Base-by-base conservation (phyloP, 2,113 vertebrate genomes). In the Thinocorus orbignyianus region DNA sequence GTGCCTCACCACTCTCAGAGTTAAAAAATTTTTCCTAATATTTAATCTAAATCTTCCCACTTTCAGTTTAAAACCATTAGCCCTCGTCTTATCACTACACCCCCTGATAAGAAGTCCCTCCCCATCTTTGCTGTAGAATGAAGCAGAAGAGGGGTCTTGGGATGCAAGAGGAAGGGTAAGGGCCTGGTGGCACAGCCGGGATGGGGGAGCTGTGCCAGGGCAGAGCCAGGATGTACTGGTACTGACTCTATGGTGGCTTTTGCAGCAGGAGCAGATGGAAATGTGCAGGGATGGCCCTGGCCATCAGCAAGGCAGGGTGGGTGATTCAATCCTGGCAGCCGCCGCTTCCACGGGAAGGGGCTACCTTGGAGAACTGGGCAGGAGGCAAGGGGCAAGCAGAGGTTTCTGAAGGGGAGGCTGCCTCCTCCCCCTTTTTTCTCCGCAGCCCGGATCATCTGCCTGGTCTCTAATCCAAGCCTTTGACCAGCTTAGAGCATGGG, bases 261-360 rank as follows among this genome's bases (percentile, higher is more conserved):
- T 41, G 39, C 54, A 26, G 79, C 25, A 33, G 30, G 69, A 85
- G 52, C 96, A 91, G 85, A 60, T 74, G 95, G 94, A 49, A 44
- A 13, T 2, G 28, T 80, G 48, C 82, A 77, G 79, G 42, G 85
- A 69, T 66, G 84, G 94, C 8, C n/a, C 20, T 0, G 55, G 61
- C 20, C 12, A 26, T 77, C 66, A 31, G 86, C 13, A 22, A 65
- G 81, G 86, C 78, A 79, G 91, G 81, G 46, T 49, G 60, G 6
- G 77, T n/a, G 95, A 87, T 80, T 78, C 91, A 85, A 16, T 4
- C 65, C 90, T 88, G 92, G 93, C 91, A 79, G 55, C 31, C 17
- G 1, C 10, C 4, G 4, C 62, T 84, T 61, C 73, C 88, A 39
- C 3, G 46, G 81, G 51, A 74, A 90, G 41, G 81, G 71, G 42